Evolutionary conservation across 2,113 vertebrate species (phyloP), one percentile per base, ranked within the genome.

Genomic region (Lipophrys pholis): DNA sequence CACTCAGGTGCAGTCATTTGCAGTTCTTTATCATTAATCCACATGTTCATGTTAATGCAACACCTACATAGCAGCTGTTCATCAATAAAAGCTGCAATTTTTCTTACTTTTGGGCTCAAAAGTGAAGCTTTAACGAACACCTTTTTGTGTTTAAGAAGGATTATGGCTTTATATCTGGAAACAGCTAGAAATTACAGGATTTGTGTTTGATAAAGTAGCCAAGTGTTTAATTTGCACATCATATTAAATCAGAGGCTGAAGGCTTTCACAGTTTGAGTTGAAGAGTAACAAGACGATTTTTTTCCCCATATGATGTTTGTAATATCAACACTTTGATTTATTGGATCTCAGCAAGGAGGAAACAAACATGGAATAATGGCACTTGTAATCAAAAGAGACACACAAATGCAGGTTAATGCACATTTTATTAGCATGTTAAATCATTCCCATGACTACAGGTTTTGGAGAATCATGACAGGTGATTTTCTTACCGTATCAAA

Each of bases 1-100:
- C 10, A 61, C 63, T 53, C 39, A 21, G 16, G 45, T 66, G 76
- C 56, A 52, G 57, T 15, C 5, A 7, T 74, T 81, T 70, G 49
- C 66, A 46, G n/a, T 60, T 69, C 38, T 70, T 83, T 43, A 54
- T 82, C 74, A 15, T 63, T 21, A 61, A 52, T 67, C 76, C 75
- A 70, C 49, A 56, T 68, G 81, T 73, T 81, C 63, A 77, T 42
- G 15, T 77, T 63, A 67, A 75, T 39, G 55, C 59, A 21, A 66
- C 41, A 64, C 80, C 75, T 69, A 65, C 54, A 1, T 36, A 52
- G 21, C 53, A 39, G 1, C 35, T 65, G 69, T 52, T 72, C 8
- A 35, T 21, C 15, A 53, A 36, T 14, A 58, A 35, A 48, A 30
- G 2, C 21, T 30, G 21, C 21, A 30, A 30, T 30, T 11, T 6